Evolutionary conservation across 2,888 invertebrate species (phyloP).

Genomic region (Callyntrura guangdongensis): DNA sequence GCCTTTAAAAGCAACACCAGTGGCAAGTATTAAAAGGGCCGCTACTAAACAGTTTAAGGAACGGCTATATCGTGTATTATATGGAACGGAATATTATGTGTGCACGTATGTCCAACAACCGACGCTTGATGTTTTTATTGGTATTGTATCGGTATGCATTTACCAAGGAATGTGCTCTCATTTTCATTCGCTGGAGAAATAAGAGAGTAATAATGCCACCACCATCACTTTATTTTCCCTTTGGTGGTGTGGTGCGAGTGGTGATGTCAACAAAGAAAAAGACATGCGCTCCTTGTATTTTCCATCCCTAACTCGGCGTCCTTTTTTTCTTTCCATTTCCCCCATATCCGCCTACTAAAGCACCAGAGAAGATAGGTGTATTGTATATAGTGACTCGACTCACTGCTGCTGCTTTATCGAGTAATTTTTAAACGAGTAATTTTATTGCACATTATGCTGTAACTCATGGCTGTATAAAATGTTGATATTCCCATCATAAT

Average conservation of each 20-base stretch:
- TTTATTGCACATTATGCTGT: slow-evolving; percentile 19
- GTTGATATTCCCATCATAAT: background rate
- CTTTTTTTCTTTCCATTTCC: slow-evolving; percentile 31
- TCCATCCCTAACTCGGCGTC: slow-evolving; percentile 43
- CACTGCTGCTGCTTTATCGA: background rate
- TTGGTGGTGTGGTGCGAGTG: background rate
- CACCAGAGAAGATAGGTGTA: background rate
- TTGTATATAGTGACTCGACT: background rate
- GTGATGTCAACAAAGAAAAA: slow-evolving; percentile 41
- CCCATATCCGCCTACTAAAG: background rate
- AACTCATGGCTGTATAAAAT: background rate
- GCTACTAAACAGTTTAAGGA: background rate
- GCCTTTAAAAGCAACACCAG: too few relatives aligned
- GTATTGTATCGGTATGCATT: background rate
- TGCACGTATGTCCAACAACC: too few relatives aligned
- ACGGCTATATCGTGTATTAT: background rate
- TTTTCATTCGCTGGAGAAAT: slow-evolving; percentile 42
- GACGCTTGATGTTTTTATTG: too few relatives aligned
- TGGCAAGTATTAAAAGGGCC: background rate
- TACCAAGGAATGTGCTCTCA: background rate
- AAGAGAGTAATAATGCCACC: background rate
- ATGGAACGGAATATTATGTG: too few relatives aligned
- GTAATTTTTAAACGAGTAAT: background rate
- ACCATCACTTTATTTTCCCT: slow-evolving; percentile 22
- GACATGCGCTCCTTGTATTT: slow-evolving; percentile 68